Evolutionary conservation across 2,888 invertebrate species (phyloP).

Genomic region (Diploptera punctata): DNA sequence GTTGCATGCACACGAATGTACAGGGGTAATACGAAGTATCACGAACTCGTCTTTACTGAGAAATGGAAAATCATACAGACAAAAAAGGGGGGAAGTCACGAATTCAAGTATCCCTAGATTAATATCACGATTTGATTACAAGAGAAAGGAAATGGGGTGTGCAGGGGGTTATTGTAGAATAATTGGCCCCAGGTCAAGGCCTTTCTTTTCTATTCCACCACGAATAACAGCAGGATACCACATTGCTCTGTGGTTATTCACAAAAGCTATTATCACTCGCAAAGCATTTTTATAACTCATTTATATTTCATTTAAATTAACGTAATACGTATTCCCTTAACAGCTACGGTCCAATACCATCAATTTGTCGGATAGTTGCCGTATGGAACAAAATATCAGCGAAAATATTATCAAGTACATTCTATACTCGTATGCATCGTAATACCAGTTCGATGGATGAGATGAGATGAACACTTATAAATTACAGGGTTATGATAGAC

Average conservation of each 20-base stretch:
- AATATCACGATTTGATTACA: not conserved
- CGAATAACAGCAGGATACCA: not conserved
- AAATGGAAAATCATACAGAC: not conserved
- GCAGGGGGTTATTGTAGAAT: not conserved
- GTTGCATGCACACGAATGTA: not conserved
- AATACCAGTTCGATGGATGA: too few species aligned
- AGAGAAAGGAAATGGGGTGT: not conserved
- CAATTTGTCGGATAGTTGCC: too few species aligned
- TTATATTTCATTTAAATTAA: too few species aligned
- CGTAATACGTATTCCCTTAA: too few species aligned
- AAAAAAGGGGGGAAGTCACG: not conserved
- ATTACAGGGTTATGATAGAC: too few species aligned
- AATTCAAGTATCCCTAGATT: not conserved
- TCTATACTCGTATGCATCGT: too few species aligned
- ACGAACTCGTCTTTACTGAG: not conserved
- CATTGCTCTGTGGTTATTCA: not conserved
- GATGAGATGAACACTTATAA: too few species aligned
- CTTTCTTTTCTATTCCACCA: not conserved
- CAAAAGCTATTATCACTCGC: too few species aligned
- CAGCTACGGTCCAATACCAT: too few species aligned
- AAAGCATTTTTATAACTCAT: too few species aligned
- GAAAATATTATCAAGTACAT: too few species aligned
- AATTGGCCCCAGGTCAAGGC: not conserved
- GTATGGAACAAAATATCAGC: too few species aligned
- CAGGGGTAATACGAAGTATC: not conserved